A percentile compares a stretch with the other conserved stretches of the same genome.
Conservation (phyloP, 92 coral and sea anemone species). For the Bergia puertoricense region DNA sequence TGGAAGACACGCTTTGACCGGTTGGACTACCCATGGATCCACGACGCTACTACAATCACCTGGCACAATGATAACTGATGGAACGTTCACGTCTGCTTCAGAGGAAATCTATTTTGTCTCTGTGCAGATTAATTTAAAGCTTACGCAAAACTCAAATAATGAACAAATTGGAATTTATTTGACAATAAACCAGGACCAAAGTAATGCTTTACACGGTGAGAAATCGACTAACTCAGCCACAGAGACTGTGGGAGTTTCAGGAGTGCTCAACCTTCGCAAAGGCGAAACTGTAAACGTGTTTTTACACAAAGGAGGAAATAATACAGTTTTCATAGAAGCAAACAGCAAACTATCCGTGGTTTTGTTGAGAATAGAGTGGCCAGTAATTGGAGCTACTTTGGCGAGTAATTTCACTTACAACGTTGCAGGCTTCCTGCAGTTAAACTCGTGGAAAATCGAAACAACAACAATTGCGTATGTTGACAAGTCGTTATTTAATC, state of each 20-base stretch:
- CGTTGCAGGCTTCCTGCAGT: not conserved
- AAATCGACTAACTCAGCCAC: not conserved
- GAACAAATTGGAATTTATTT: conserved; percentile 17
- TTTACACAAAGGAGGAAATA: conserved; percentile 3
- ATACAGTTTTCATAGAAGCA: conserved; percentile 7
- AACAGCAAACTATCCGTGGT: conserved; percentile 21
- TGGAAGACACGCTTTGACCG: conserved; percentile 17
- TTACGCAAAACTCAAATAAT: too few species aligned
- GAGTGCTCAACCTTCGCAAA: conserved; percentile 28
- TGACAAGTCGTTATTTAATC: not conserved
- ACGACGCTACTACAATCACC: not conserved
- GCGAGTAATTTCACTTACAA: not conserved
- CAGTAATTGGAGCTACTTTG: conserved; percentile 22
- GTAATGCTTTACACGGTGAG: conserved; percentile 1
- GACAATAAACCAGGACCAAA: not conserved
- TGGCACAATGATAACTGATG: not conserved
- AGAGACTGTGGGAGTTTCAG: conserved; percentile 13
- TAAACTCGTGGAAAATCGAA: conserved; percentile 9
- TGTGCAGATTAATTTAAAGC: conserved; percentile 22
- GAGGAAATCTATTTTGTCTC: not conserved
- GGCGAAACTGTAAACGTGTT: not conserved
- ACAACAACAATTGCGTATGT: not conserved
- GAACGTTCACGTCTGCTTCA: not conserved
- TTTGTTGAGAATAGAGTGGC: conserved; percentile 18
- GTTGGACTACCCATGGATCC: conserved; percentile 25